Evolutionary conservation across 2,888 invertebrate genomes (phyloP).

Genomic region (Tipula helvola): DNA sequence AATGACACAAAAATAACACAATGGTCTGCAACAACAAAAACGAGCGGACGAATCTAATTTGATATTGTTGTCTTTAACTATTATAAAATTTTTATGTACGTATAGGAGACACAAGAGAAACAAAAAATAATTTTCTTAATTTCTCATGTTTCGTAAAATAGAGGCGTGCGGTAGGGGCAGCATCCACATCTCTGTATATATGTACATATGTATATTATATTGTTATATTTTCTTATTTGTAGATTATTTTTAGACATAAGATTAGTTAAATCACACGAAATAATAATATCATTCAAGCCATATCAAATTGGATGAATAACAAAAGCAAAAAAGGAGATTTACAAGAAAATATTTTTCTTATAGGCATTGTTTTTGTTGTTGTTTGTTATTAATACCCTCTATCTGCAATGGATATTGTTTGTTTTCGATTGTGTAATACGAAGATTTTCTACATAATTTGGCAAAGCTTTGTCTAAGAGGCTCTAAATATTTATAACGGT

Average conservation of each 20-base stretch:
- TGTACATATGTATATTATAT: too few relatives aligned
- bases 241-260: background rate
- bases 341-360: background rate
- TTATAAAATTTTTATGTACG: background rate
- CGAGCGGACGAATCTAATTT: background rate
- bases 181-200: background rate
- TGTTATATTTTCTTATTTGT: background rate
- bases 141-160: background rate
- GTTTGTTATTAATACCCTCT: background rate
- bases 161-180: background rate
- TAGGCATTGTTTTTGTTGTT: background rate
- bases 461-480: background rate
- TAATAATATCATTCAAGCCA: background rate
- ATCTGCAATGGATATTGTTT: background rate
- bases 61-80: background rate
- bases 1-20: background rate
- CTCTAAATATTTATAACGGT: background rate
- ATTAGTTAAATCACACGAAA: background rate
- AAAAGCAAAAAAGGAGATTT: background rate
- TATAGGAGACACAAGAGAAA: background rate
- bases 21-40: background rate
- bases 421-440: background rate
- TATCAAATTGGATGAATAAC: background rate
- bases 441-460: background rate
- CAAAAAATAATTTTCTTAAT: background rate